A percentile compares a stretch with the other conserved stretches of the same genome.
Evolutionary conservation across 1,140 invertebrate genomes (phyloP).

Genomic region (Caenorhabditis remanei): DNA sequence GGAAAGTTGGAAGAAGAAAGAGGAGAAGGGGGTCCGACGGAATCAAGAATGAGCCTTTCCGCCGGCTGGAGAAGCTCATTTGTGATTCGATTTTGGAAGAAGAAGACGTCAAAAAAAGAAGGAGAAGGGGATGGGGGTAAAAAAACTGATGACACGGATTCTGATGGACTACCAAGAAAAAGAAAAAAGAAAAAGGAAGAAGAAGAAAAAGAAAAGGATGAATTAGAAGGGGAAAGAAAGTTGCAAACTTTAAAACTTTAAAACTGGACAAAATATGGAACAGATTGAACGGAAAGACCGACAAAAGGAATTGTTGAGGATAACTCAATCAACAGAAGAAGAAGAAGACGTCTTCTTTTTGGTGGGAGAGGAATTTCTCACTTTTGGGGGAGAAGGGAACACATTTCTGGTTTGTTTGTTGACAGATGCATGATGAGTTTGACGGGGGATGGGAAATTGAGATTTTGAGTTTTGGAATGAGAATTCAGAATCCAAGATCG

Average conservation of each 20-base stretch:
- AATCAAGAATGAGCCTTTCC: constrained; percentile 50
- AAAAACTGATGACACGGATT: constrained; percentile 20
- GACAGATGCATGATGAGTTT: no score
- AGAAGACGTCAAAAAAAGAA: constrained; percentile 14
- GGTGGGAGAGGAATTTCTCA: background rate
- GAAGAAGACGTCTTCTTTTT: background rate
- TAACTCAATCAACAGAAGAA: constrained; percentile 26
- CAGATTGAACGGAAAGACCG: background rate
- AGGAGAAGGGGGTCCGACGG: constrained; percentile 15
- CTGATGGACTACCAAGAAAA: background rate
- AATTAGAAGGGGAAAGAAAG: background rate
- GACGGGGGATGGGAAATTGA: no score
- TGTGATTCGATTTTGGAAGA: constrained; percentile 54
- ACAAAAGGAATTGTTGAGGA: background rate
- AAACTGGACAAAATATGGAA: no score
- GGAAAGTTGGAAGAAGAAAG: constrained; percentile 10
- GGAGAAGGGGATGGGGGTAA: background rate
- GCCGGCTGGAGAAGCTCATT: constrained; percentile 48
- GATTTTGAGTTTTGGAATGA: no score
- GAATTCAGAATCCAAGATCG: no score
- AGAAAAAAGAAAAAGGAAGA: background rate
- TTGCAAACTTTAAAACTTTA: no score
- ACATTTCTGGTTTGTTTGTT: no score
- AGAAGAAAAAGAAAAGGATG: background rate
- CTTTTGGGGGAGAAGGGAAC: no score